These are phyloP conservation scores for Liparis tanakae DNA, from an alignment of 2,797 vertebrate species.

Conservation along the genomic window DNA sequence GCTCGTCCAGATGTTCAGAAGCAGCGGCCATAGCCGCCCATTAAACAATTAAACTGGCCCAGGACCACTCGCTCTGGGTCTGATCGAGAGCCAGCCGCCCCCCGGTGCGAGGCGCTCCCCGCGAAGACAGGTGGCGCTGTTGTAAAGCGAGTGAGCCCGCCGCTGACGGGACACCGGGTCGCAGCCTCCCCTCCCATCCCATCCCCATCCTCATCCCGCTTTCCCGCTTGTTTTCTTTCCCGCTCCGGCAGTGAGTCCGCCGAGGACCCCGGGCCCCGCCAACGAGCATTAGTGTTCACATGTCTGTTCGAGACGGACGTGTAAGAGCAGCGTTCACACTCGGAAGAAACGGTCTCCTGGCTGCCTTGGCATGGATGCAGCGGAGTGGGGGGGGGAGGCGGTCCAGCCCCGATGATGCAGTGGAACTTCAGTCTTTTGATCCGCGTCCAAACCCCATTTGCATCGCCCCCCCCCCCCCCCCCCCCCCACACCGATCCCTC, in stretches of 20 bases:
- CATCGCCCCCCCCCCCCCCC: constrained; percentile 23
- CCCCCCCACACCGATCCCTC: constrained; percentile 20
- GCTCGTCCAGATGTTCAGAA: constrained; percentile 17
- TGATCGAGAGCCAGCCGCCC: not conserved
- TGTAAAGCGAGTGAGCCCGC: constrained; percentile 66
- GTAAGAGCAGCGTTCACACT: constrained; percentile 69
- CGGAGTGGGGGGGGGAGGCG: constrained; percentile 33
- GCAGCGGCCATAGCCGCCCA: constrained; percentile 8
- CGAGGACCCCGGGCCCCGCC: constrained; percentile 69
- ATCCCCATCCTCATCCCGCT: constrained; percentile 19
- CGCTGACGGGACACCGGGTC: constrained; percentile 38
- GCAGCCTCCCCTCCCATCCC: not conserved
- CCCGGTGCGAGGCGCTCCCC: constrained; percentile 31
- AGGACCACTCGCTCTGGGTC: constrained; percentile 5
- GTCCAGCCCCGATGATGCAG: constrained; percentile 62
- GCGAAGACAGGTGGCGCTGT: constrained; percentile 79
- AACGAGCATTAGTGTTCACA: constrained; percentile 81
- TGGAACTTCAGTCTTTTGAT: constrained; percentile 73
- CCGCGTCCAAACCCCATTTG: constrained; percentile 63
- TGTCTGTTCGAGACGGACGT: constrained; percentile 72
- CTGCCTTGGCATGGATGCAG: constrained; percentile 40
- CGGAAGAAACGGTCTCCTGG: constrained; percentile 57
- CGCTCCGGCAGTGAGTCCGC: constrained; percentile 61
- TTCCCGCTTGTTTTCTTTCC: constrained; percentile 49
- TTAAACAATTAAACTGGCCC: constrained; percentile 39